Evolutionary conservation across 2,113 vertebrate species (phyloP).

Genomic region (Scomber japonicus): DNA sequence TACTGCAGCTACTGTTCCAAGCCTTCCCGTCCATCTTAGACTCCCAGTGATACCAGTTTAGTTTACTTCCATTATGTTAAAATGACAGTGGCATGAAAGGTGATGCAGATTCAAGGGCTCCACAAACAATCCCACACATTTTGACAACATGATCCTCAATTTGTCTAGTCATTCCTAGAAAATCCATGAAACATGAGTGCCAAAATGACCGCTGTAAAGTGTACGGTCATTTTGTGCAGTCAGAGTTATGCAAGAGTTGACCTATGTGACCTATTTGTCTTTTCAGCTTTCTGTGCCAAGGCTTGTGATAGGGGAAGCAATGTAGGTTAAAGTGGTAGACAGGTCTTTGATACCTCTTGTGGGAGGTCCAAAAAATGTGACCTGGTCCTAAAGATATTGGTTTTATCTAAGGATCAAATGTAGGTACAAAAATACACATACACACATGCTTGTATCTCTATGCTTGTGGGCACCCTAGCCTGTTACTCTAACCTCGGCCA

Average conservation of each 20-base stretch:
- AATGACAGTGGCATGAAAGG: not conserved
- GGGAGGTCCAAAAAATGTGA: not conserved
- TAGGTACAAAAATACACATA: too few species aligned
- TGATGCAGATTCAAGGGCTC: not conserved
- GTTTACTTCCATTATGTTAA: too few species aligned
- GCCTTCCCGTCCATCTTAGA: too few species aligned
- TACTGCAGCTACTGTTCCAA: not conserved
- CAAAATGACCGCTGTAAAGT: not conserved
- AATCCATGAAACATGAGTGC: not conserved
- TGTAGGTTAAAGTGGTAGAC: not conserved
- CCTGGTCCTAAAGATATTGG: too few species aligned
- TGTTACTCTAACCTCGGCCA: too few species aligned
- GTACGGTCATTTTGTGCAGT: not conserved
- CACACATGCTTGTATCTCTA: too few species aligned
- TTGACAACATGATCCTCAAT: too few species aligned
- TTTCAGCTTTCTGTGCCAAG: conserved; percentile 19
- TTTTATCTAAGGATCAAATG: too few species aligned
- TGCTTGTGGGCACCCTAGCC: too few species aligned
- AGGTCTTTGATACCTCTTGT: not conserved
- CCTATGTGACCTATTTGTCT: conserved; percentile 29
- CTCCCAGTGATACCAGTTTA: too few species aligned
- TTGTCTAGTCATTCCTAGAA: too few species aligned
- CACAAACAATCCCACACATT: not conserved
- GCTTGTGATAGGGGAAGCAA: not conserved
- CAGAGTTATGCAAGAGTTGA: conserved; percentile 48